Base-by-base conservation (phyloP, 2,888 invertebrate genomes). In the Hipparchia semele region DNA sequence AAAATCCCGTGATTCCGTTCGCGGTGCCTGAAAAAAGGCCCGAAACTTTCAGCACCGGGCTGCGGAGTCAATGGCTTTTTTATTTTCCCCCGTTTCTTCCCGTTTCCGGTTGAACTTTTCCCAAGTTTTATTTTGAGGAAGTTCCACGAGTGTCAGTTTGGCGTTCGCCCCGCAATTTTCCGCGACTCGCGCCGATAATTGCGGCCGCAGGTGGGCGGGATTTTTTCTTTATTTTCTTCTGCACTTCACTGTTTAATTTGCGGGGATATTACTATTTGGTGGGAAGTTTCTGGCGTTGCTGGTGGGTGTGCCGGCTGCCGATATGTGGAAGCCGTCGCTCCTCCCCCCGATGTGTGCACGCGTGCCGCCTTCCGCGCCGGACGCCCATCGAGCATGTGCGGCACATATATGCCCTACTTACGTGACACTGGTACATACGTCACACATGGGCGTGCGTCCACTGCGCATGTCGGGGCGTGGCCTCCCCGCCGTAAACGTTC, bases 51-150 rank as follows among this genome's bases (percentile, higher is more conserved):
- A 85, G 85, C 82, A 83, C 86, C 88, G 89, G 89, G 85, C 88
- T 84, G 84, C 87, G 86, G 88, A 93, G 92, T 93, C 93, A 91
- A 93, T 91, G 90, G 90, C 91, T 90, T 92, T 92, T 92, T 93
- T 92, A 91, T 92, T 60, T 92, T 90, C 86, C 87, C 83, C 90
- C 87, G 90, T 92, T 92, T 90, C 90, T 90, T 90, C 87, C 89
- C 87, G 54, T 88, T 91, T 90, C 92, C 92, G 91, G 88, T 91
- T 90, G 90, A 92, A 92, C 91, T 93, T 92, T 88, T 83, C 82
- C 85, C 75, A 86, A 91, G 90, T 90, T 92, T 92, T 92, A 89
- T 91, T 92, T 91, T 87, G 89, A 87, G 89, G 90, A 90, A 92
- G 89, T 91, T 92, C 87, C 86, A 84, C 89, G 91, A 92, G 92